A percentile compares a stretch with the other conserved stretches of the same genome.
Evolutionary conservation across 92 coral and sea anemone species (phyloP).

Genomic region (Heteractis magnifica): DNA sequence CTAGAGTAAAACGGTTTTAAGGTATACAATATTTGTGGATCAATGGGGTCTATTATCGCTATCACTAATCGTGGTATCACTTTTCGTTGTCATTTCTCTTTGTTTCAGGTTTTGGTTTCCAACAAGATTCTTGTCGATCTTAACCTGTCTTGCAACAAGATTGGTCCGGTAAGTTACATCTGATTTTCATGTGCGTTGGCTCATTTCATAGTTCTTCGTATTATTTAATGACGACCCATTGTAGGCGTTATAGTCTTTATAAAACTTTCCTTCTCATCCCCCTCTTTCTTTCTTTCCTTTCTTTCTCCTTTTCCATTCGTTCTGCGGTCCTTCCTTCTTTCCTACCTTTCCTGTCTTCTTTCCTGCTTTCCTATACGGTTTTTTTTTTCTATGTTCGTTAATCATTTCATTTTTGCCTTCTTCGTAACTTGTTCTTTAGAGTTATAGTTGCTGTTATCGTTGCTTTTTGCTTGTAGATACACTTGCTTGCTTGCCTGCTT

Average conservation of each 20-base stretch:
- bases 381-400: no score
- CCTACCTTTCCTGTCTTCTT: neutral
- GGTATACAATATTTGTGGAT: no score
- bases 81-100: neutral
- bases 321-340: neutral
- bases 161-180: conserved; percentile 73
- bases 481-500: neutral
- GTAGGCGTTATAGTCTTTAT: no score
- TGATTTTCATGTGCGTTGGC: neutral
- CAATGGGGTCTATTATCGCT: no score
- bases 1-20: no score
- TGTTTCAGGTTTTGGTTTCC: conserved; percentile 71
- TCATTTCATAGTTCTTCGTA: neutral
- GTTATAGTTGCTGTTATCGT: no score
- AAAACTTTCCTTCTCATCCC: neutral
- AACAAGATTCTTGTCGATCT: conserved; percentile 86
- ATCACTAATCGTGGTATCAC: neutral
- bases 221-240: no score
- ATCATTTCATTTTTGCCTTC: no score
- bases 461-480: no score
- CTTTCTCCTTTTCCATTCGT: neutral
- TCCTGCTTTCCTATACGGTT: no score
- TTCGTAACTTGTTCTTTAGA: no score
- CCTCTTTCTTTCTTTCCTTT: neutral
- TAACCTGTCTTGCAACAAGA: conserved; percentile 92